phyloP scores from a whole-genome alignment of 2,113 vertebrate genomes.

The Propithecus coquereli region DNA sequence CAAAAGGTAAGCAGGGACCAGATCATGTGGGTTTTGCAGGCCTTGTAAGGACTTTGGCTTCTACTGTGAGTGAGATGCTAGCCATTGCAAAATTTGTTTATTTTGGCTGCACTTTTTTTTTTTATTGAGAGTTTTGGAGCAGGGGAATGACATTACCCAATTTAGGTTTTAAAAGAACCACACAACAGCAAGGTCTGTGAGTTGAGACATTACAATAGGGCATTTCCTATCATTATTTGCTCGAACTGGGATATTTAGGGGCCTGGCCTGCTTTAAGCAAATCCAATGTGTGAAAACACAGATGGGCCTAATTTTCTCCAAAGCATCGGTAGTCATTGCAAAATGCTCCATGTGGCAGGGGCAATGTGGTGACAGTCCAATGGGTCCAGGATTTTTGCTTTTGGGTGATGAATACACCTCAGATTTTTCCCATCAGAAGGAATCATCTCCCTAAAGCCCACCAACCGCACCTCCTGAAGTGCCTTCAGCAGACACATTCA shows the following conservation, averaged over 20 bases:
- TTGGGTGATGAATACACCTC: neutral
- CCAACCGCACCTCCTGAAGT: neutral
- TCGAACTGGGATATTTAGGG: neutral
- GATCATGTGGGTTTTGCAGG: neutral
- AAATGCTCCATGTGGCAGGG: neutral
- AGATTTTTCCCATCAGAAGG: neutral
- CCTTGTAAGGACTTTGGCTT: neutral
- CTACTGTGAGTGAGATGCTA: neutral
- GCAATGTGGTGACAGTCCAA: neutral
- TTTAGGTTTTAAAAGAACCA: neutral
- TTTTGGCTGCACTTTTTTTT: neutral
- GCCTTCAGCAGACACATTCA: neutral
- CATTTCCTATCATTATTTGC: neutral
- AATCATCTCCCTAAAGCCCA: neutral
- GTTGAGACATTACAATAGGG: neutral
- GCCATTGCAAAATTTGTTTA: neutral
- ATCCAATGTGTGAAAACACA: neutral
- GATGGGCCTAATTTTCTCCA: neutral
- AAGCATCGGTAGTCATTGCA: neutral
- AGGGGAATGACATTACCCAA: neutral
- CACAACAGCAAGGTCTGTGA: neutral
- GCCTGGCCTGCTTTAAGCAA: neutral
- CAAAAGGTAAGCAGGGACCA: neutral
- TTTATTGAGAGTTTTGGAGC: neutral
- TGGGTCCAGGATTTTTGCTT: neutral